Conservation (phyloP, 2,113 vertebrate genomes). For the Numenius arquata region DNA sequence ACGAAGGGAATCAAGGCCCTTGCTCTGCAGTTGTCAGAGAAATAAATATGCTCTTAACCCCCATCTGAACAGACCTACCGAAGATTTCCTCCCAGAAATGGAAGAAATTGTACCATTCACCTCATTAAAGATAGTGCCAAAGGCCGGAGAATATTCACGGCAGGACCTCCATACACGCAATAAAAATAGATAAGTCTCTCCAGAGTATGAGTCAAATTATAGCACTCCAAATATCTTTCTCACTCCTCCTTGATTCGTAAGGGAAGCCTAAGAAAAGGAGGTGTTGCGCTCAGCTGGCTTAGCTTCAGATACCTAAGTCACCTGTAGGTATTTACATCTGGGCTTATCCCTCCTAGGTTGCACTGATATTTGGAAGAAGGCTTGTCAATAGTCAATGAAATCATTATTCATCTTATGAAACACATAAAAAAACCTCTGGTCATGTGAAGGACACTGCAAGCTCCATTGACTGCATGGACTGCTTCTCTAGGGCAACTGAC, state of each 20-base stretch:
- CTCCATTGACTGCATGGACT: background rate
- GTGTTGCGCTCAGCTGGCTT: too few relatives aligned
- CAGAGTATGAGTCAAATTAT: background rate
- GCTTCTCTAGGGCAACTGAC: background rate
- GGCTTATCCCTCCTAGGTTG: accelerated
- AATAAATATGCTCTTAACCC: background rate
- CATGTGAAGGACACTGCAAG: background rate
- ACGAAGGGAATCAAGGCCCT: background rate
- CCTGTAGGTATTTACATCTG: background rate
- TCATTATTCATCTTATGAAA: background rate
- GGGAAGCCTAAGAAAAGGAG: background rate
- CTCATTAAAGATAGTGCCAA: background rate
- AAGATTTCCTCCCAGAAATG: background rate
- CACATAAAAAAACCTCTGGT: background rate
- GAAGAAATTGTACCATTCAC: background rate
- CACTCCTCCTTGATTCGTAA: background rate
- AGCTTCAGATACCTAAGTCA: background rate
- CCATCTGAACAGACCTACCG: background rate
- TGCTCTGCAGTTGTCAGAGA: background rate
- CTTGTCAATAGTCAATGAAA: background rate
- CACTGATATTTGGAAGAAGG: background rate
- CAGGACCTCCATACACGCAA: accelerated
- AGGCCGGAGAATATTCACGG: accelerated
- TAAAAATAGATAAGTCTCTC: background rate
- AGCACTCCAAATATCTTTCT: background rate